Base-by-base conservation (phyloP, 2,113 vertebrate genomes). In the Mobula hypostoma region DNA sequence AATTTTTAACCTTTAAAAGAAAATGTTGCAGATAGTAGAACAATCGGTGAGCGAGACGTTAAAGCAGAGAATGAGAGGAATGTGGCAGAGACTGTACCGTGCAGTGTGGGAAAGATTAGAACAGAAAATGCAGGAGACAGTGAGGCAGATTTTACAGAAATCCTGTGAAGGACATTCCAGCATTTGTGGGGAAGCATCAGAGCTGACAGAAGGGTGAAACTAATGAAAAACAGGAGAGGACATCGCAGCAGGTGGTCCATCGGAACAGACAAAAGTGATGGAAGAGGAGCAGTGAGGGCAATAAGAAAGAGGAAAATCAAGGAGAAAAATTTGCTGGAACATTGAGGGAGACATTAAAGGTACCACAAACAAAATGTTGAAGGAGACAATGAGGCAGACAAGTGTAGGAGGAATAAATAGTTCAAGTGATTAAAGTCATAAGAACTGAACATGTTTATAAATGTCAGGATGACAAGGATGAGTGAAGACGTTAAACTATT, bases 401-500 rank as follows among this genome's bases (percentile, higher is more conserved):
- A 14, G 27, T 15, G 58, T 29, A 88, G 29, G 85, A 19, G 85
- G 14, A 19, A 63, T 66, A 63, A 90, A 32, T 66, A 66, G 61
- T 5, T 74, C 21, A 19, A 74, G 21, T 24, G 17, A 88, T 66
- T 90, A 66, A n/a, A 90, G n/a, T 66, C 29, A 68, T n/a, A 61
- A 66, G 58, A 90, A 7, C n/a, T 15, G 14, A 66, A 66, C 29
- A 1, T 15, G 32, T 36, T 90, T 90, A 90, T 63, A 90, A n/a
- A 36, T 66, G 61, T 17, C 61, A 56, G 70, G 36, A 74, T 74
- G 66, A 29, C 24, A 74, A 93, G 68, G 40, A 56, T 74, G 91
- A 93, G 91, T 93, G 91, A 93, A 93, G 91, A 76, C 36, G 40
- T 72, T 74, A 93, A 76, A 93, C 91, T 48, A 48, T 93, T 93